Evolutionary conservation across 2,888 invertebrate species (phyloP), one percentile per base, ranked within the genome.

Genomic region (Vandiemenella viatica): DNA sequence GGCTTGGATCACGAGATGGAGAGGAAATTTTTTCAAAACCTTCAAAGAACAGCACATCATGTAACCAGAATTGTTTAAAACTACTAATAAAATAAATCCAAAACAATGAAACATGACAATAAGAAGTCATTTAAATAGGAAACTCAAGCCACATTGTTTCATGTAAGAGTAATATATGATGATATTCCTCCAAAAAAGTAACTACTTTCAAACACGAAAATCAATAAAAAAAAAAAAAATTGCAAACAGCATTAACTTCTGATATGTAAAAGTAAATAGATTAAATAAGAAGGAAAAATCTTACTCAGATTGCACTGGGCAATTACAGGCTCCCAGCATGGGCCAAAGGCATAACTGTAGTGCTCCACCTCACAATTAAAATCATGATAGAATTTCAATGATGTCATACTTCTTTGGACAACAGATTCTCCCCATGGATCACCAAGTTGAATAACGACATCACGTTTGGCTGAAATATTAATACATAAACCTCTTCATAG

Each of bases 271-370:
- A n/a, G n/a, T 32, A 2, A 4, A 32, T 32, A 8, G 26, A 13
- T 13, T 4, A 32, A 2, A 4, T 32, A 26, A 10, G 17, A 38
- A 18, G 20, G 5, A 41, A 46, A 45, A 43, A 22, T 63, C 68
- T 65, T 56, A 79, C 83, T 78, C 10, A 87, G 68, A 62, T 88
- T 89, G 67, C 86, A 86, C 61, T 91, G 88, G 0, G 92, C 88
- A 49, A 92, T 81, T 15, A 90, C 91, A 0, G 98, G 96, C 63
- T 98, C 98, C 98, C 98, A 98, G 65, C 97, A 97, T 0, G 97
- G 95, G 0, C 98, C 98, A 63, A 98, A 97, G 0, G 96, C 93
- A 64, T 93, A 88, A 62, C 85, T 84, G 63, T 80, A 88, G 56
- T 83, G 81, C 46, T 86, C 82, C 59, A 92, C 79, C 65, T 93